Evolutionary conservation across 2,113 vertebrate species (phyloP).

Genomic region (Connochaetes taurinus): DNA sequence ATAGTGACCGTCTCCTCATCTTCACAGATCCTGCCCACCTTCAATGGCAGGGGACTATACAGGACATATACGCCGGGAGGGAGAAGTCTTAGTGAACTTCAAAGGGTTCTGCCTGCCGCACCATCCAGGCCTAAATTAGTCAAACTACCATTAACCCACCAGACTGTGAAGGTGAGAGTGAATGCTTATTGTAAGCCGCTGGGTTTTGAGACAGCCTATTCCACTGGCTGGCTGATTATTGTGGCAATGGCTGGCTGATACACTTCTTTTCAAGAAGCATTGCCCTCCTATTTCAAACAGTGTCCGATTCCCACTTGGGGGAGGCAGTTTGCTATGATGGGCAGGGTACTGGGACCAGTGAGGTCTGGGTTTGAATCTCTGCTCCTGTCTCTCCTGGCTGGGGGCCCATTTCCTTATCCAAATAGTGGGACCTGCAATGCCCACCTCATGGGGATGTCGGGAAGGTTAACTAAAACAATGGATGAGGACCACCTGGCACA

Average conservation of each 20-base stretch:
- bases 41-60: neutral
- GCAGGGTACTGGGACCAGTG: neutral
- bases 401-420: neutral
- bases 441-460: neutral
- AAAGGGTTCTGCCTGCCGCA: neutral
- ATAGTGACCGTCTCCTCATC: neutral
- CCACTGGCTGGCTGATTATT: accelerated
- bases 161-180: neutral
- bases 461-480: neutral
- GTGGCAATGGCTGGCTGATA: neutral
- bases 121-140: neutral
- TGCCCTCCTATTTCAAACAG: neutral
- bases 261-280: neutral
- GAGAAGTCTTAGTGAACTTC: neutral
- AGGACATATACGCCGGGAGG: accelerated
- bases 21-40: neutral
- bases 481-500: too few relatives aligned
- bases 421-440: neutral
- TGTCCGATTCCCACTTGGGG: too few relatives aligned
- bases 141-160: neutral
- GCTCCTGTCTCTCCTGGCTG: neutral
- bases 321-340: neutral
- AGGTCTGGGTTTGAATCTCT: neutral
- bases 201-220: neutral
- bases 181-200: neutral